Evolutionary conservation across 1,140 invertebrate species (phyloP).

Genomic region (Eriocheir sinensis): DNA sequence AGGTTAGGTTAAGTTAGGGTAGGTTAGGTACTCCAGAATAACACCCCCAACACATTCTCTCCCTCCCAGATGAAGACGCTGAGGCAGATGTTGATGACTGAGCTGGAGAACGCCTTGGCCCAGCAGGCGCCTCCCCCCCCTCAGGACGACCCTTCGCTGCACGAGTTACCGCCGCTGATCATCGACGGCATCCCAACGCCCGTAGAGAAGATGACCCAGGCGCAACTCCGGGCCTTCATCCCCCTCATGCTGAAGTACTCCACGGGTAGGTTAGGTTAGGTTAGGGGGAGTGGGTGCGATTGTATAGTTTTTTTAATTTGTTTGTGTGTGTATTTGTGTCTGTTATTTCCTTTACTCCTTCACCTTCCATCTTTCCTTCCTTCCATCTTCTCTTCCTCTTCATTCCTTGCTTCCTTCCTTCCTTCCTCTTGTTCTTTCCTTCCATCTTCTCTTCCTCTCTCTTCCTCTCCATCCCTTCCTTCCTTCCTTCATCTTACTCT

Average conservation of each 20-base stretch:
- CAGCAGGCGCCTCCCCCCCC: constrained; percentile 96
- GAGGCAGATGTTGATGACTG: constrained; percentile 95
- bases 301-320: too few relatives aligned
- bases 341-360: too few relatives aligned
- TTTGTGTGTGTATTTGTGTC: too few relatives aligned
- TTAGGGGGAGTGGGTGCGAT: constrained; percentile 99
- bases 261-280: constrained; percentile 91
- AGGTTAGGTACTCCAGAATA: too few relatives aligned
- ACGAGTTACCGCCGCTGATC: constrained; percentile 96
- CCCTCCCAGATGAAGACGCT: constrained; percentile 89
- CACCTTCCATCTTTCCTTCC: too few relatives aligned
- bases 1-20: too few relatives aligned
- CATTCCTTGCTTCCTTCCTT: too few relatives aligned
- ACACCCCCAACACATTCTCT: too few relatives aligned
- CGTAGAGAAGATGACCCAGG: constrained; percentile 99
- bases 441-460: too few relatives aligned
- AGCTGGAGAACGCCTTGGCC: constrained; percentile 94
- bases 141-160: constrained; percentile 94
- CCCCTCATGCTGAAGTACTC: constrained; percentile 99
- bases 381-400: background rate
- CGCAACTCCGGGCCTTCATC: constrained; percentile 97
- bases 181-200: constrained; percentile 99
- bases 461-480: too few relatives aligned
- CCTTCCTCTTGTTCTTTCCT: too few relatives aligned
- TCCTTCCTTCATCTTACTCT: too few relatives aligned